Evolutionary conservation across 2,888 invertebrate genomes (phyloP).

Genomic region (Dascillus cervinus): DNA sequence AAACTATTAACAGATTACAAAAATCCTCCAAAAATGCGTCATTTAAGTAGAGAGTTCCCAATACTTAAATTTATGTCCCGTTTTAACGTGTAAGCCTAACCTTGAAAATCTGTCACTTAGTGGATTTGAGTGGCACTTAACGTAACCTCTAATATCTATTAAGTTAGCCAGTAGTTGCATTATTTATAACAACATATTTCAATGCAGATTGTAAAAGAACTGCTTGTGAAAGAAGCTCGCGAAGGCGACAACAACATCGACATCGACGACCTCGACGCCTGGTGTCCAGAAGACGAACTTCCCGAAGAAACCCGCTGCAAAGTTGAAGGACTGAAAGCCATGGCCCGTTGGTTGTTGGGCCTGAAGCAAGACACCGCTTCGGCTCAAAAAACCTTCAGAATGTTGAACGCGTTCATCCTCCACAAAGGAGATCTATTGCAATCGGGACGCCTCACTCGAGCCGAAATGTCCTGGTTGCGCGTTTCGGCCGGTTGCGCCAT

Average conservation of each 20-base stretch:
- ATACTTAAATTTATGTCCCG: too few species aligned
- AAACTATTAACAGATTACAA: too few species aligned
- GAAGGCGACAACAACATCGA: slow-evolving; percentile 35
- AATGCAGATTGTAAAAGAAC: slow-evolving; percentile 81
- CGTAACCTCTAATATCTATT: too few species aligned
- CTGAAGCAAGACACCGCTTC: slow-evolving; percentile 80
- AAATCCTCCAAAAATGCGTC: too few species aligned
- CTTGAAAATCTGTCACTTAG: too few species aligned
- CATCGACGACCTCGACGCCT: slow-evolving; percentile 51
- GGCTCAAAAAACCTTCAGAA: slow-evolving; percentile 88
- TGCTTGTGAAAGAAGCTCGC: slow-evolving; percentile 74
- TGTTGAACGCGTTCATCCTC: slow-evolving; percentile 88
- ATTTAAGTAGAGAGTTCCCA: too few species aligned
- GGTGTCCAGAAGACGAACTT: slow-evolving; percentile 81
- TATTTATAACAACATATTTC: too few species aligned
- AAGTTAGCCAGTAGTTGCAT: too few species aligned
- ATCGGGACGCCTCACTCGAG: slow-evolving; percentile 66
- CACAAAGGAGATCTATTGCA: slow-evolving; percentile 65
- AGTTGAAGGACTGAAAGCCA: slow-evolving; percentile 90
- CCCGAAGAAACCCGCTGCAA: slow-evolving; percentile 89
- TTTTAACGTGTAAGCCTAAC: too few species aligned
- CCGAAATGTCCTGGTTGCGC: slow-evolving; percentile 90
- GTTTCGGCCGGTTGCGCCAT: slow-evolving; percentile 91
- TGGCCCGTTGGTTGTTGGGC: slow-evolving; percentile 93
- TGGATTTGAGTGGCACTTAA: too few species aligned